Percentiles rank a stretch among this genome's conserved stretches.
Evolutionary conservation across 1,140 invertebrate genomes (phyloP).

Genomic region (Asbolus verrucosus): DNA sequence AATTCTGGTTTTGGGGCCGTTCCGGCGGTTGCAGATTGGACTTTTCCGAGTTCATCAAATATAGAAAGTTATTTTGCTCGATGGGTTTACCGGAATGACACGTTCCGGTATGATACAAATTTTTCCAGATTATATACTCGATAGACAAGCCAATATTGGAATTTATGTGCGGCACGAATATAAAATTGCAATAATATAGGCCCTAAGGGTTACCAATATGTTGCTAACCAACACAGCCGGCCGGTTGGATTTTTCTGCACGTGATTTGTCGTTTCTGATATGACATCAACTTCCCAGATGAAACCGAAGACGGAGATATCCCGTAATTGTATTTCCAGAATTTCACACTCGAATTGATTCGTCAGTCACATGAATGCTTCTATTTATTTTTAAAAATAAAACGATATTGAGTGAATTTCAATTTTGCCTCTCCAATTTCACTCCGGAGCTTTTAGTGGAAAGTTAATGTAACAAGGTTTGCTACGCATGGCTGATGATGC

Average conservation of each 20-base stretch:
- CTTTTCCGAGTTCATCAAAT: constrained; percentile 19
- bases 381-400: constrained; percentile 38
- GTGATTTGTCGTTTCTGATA: constrained; percentile 20
- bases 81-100: constrained; percentile 29
- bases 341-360: constrained; percentile 31
- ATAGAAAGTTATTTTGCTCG: constrained; percentile 36
- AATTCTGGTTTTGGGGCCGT: too few species aligned
- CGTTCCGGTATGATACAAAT: constrained; percentile 26
- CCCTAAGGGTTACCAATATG: constrained; percentile 30
- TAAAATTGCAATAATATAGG: constrained; percentile 31
- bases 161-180: constrained; percentile 34
- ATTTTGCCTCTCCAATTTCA: constrained; percentile 14
- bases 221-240: constrained; percentile 16
- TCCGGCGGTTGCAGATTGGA: too few species aligned
- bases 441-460: constrained; percentile 13
- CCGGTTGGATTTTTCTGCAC: constrained; percentile 19
- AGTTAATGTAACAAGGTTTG: neutral
- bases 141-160: constrained; percentile 23
- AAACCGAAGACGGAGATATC: constrained; percentile 23
- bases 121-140: constrained; percentile 9
- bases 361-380: constrained; percentile 35
- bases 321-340: constrained; percentile 33
- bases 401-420: constrained; percentile 32
- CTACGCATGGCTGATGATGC: constrained; percentile 19
- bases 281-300: constrained; percentile 8